Base-by-base conservation (phyloP, 2,888 invertebrate genomes). In the Agelastica alni region DNA sequence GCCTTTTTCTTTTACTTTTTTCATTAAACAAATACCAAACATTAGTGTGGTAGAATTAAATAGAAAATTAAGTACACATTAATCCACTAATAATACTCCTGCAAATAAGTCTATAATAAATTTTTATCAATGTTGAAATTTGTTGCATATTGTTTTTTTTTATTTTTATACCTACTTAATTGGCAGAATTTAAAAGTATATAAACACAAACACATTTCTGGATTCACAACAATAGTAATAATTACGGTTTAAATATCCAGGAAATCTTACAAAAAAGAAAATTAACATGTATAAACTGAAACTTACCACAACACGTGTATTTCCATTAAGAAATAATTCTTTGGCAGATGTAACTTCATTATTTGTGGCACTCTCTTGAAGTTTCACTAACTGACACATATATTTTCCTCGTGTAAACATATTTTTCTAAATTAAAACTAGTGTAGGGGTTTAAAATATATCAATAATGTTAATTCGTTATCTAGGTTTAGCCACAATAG, bases 161-260 rank as follows among this genome's bases (percentile, higher is more conserved):
- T 32, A 32, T 32, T 32, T 9, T 32, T n/a, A 32, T 17, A 13
- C 17, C 5, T 39, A 39, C 39, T 39, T 39, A 39, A 39, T 3
- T 39, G n/a, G 17, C 39, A 39, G 39, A 39, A 39, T 39, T 39
- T 39, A 17, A 16, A 39, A 39, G 39, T 39, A 3, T 39, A 39
- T 39, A 14, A 17, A 16, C 39, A 39, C 14, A 39, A 3, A 39
- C 39, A 39, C 17, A 16, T 16, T 39, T 39, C 39, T 17, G 39
- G 17, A 18, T 17, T 16, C 18, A 3, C 39, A 39, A 39, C 39
- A 39, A 39, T 16, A n/a, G n/a, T n/a, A n/a, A n/a, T n/a, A 39
- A 3, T 17, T 17, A 16, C 9, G 6, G 18, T 32, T 10, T 22
- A 7, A 22, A 22, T 22, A 22, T 22, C n/a, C 12, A 32, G 32